Evolutionary conservation across 2,797 vertebrate species (phyloP), one percentile per base, ranked within the genome.

Genomic region (Protosalanx chinensis): DNA sequence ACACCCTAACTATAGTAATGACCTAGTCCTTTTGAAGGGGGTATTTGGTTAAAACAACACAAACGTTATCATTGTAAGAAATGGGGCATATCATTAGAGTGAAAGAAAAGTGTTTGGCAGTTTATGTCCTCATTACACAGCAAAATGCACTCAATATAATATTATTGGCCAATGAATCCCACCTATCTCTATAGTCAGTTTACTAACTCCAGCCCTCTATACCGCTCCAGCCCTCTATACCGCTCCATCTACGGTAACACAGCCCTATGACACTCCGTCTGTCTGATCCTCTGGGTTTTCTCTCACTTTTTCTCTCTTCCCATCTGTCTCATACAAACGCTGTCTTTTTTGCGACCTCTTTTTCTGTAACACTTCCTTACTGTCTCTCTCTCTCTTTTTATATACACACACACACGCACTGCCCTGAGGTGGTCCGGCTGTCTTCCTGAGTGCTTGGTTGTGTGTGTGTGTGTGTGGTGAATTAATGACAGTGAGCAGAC

Each of bases 131-230:
- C 37, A 46, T 46, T 13, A 46, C 13, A 46, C 41, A 12, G 41
- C 41, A 46, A 46, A 46, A 46, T 46, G 41, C 13, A 12, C 41
- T 46, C 41, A 46, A 46, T 46, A 46, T 13, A 46, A 46, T 13
- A 12, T 46, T 12, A 12, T 46, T 46, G 41, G 7, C 41, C 41
- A 46, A 35, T 12, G 41, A 46, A 46, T 46, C 41, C 87, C 77
- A 75, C 82, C 89, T 88, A 88, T 89, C 86, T 18, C 83, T 76
- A 66, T 77, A 78, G 76, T 88, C 85, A 86, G 86, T 85, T 80
- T 87, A 87, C 30, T 81, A 84, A 79, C 79, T 74, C 72, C 64
- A 74, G 78, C 75, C 67, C 82, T 84, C 81, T 8, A 13, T 46
- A 46, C 13, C 41, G 13, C 76, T 63, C 82, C 81, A 79, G 78